Evolutionary conservation across 2,797 vertebrate genomes (phyloP), one percentile per base, ranked within the genome.

Genomic region (Aulostomus chinensis): DNA sequence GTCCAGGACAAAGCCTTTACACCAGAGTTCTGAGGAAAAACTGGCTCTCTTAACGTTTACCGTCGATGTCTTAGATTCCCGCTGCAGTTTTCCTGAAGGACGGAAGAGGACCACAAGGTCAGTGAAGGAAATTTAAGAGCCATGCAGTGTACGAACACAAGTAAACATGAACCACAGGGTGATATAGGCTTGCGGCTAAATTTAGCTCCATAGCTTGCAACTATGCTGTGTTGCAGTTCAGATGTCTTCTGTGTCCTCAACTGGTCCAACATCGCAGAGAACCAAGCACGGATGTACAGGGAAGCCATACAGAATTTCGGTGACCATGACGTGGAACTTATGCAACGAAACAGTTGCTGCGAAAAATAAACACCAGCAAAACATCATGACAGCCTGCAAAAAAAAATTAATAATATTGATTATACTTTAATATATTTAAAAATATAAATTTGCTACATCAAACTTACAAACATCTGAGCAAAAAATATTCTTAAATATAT

Each of bases 161-260:
- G 48, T 47, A 59, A 58, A 76, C 36, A 45, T 49, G 57, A 61
- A 68, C 68, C 48, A 34, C 15, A 16, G 25, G 39, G 50, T 40
- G 57, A 70, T 25, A 58, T 56, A 73, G 55, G 47, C 57, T 48
- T 9, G 4, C 1, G 18, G 64, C 76, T 83, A 86, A 76, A 77
- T 68, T 74, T 86, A 57, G 80, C 42, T 26, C 51, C 49, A 73
- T 52, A 68, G 76, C 59, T 73, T 77, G 25, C 18, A 79, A 43
- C 49, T 55, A 69, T 63, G 52, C n/a, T 49, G 57, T 18, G 30
- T 14, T 49, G 17, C 12, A 15, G 52, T 58, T 83, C 64, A 57
- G 56, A 73, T 69, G 55, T 76, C 58, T 55, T 15, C 36, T 16
- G 18, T 37, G 46, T 41, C 2, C 10, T 21, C 13, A 3, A 22